Evolutionary conservation across 2,113 vertebrate genomes (phyloP), one percentile per base, ranked within the genome.

Genomic region (Xerus inauris): DNA sequence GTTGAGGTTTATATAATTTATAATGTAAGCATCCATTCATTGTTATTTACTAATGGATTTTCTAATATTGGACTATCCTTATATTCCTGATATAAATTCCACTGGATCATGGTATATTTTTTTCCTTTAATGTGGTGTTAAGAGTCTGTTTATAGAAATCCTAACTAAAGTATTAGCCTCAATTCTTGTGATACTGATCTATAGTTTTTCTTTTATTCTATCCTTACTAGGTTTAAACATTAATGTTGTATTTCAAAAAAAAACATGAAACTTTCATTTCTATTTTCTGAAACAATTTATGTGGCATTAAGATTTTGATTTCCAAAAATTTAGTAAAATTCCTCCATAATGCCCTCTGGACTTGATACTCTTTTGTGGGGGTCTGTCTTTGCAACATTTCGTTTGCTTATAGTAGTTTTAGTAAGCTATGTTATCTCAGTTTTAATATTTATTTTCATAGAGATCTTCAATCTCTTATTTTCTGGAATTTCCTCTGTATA

Each of bases 371-470:
- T 42, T 96, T 72, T 72, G 32, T 40, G 28, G 54, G 69, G 20
- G 1, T 65, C 72, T 65, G 57, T 76, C 38, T 80, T 92, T 40
- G 30, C 62, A 57, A n/a, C 8, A 26, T 87, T 42, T 72, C 81
- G 1, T 82, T 94, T 85, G 7, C 40, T 69, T 91, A 5, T 45
- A 24, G 49, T 77, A 49, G 16, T 51, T 42, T 82, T 69, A 47
- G 35, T 87, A 83, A 88, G 40, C 32, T 67, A 2, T 94, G 42
- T 86, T 88, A 84, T 59, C 24, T 87, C 49, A 30, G 57, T 84
- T 88, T 88, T 92, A 47, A 89, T 45, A 30, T 80, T 80, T 76
- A 77, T 91, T 83, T 94, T 69, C 17, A n/a, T 87, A 38, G 30
- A 94, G 13, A 6, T 75, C 26, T 69, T 76, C 32, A 38, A 6